Evolutionary conservation across 2,888 invertebrate species (phyloP).

Genomic region (Gibbula magus): DNA sequence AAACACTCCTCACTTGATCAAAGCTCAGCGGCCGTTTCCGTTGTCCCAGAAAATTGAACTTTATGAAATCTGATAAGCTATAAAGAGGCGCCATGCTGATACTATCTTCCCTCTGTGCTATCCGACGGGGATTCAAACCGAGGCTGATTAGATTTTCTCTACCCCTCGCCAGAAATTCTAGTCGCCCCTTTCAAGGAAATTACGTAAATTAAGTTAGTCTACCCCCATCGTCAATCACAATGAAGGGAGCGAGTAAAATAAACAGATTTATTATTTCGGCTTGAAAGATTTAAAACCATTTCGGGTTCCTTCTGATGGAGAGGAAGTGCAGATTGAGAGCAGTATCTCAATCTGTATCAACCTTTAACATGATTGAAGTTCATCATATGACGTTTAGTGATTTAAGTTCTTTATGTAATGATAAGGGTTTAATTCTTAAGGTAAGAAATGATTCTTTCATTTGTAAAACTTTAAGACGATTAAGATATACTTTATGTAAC

Average conservation of each 20-base stretch:
- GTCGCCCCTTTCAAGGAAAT: background rate
- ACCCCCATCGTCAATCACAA: background rate
- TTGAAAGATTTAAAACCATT: background rate
- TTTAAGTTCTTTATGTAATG: too few relatives aligned
- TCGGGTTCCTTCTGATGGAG: background rate
- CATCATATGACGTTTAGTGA: too few relatives aligned
- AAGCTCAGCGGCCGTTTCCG: background rate
- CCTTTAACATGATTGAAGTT: too few relatives aligned
- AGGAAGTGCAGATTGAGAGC: too few relatives aligned
- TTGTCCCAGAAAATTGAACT: background rate
- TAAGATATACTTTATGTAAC: too few relatives aligned
- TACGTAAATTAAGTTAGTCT: background rate
- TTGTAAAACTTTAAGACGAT: too few relatives aligned
- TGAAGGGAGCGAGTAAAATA: background rate
- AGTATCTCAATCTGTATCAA: too few relatives aligned
- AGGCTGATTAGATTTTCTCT: background rate
- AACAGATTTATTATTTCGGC: background rate
- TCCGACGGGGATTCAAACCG: background rate
- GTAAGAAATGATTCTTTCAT: too few relatives aligned
- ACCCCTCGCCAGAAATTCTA: background rate
- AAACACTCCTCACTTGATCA: background rate
- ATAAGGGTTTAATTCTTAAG: too few relatives aligned
- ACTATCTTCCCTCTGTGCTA: background rate
- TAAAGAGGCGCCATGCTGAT: conserved; percentile 11
- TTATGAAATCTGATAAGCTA: conserved; percentile 1